A percentile compares a stretch with the other conserved stretches of the same genome.
These are phyloP conservation scores for Chorisops tibialis DNA, from an alignment of 2,888 invertebrate genomes.

Conservation along the genomic window DNA sequence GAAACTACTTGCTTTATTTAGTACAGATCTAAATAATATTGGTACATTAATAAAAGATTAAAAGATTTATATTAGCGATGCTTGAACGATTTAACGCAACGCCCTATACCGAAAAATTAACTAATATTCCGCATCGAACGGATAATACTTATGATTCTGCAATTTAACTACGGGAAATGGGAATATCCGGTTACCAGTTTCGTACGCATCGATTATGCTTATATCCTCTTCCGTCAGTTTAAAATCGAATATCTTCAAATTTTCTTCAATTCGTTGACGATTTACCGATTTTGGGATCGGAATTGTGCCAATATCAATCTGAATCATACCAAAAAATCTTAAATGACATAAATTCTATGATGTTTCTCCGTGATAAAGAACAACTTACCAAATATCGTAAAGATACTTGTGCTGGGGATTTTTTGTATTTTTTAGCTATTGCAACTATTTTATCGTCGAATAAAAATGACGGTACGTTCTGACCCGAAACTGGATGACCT, in stretches of 20 bases:
- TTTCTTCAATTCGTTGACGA: constrained; percentile 54
- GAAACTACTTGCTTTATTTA: no score
- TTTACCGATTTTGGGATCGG: constrained; percentile 61
- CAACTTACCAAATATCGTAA: constrained; percentile 61
- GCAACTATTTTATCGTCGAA: constrained; percentile 55
- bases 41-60: no score
- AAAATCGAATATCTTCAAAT: constrained; percentile 60
- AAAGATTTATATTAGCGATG: no score
- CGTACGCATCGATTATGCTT: constrained; percentile 53
- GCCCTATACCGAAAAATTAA: no score
- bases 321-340: constrained; percentile 28
- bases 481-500: constrained; percentile 58
- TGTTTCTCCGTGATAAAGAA: neutral
- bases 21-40: no score
- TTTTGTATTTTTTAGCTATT: constrained; percentile 61
- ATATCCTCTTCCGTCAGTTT: constrained; percentile 55
- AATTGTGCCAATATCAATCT: constrained; percentile 56
- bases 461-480: constrained; percentile 52
- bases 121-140: constrained; percentile 45
- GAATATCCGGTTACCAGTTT: constrained; percentile 47
- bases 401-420: constrained; percentile 62
- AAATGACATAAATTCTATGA: neutral
- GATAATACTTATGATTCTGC: constrained; percentile 44
- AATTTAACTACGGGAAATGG: constrained; percentile 41
- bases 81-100: no score